Evolutionary conservation across 2,888 invertebrate genomes (phyloP).

Genomic region (Athrips mouffetella): DNA sequence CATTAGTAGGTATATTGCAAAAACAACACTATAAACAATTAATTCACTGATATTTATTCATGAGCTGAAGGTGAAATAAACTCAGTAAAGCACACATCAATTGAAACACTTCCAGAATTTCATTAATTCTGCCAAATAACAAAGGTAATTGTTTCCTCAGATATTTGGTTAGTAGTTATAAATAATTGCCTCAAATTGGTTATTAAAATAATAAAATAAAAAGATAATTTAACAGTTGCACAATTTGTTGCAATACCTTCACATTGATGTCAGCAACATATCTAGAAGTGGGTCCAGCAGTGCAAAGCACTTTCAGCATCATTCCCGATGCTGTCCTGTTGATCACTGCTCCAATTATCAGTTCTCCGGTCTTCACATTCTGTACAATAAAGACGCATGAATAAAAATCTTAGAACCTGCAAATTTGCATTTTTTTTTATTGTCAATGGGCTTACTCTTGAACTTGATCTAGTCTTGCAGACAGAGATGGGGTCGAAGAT

Average conservation of each 20-base stretch:
- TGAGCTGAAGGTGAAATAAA: neutral
- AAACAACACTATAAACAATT: too few species aligned
- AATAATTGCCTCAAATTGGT: too few species aligned
- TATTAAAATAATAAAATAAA: slow-evolving; percentile 9
- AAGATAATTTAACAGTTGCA: slow-evolving; percentile 17
- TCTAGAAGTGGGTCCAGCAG: slow-evolving; percentile 86
- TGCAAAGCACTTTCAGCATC: slow-evolving; percentile 90
- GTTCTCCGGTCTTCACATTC: slow-evolving; percentile 86
- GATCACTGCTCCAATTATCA: slow-evolving; percentile 87
- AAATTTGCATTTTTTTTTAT: too few species aligned
- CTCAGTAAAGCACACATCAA: too few species aligned
- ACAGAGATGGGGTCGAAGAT: too few species aligned
- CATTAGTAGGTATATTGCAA: too few species aligned
- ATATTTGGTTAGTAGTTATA: too few species aligned
- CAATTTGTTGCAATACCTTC: slow-evolving; percentile 81
- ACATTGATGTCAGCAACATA: slow-evolving; percentile 92
- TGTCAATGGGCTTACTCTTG: too few species aligned
- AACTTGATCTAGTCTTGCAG: too few species aligned
- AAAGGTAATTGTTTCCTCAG: too few species aligned
- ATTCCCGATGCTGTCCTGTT: slow-evolving; percentile 85
- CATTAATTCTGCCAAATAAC: too few species aligned
- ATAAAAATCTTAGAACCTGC: neutral
- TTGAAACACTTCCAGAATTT: too few species aligned
- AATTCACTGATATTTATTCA: slow-evolving; percentile 3
- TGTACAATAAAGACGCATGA: slow-evolving; percentile 27